phyloP scores from a whole-genome alignment of 2,888 invertebrate genomes.

The Hydraecia micacea region DNA sequence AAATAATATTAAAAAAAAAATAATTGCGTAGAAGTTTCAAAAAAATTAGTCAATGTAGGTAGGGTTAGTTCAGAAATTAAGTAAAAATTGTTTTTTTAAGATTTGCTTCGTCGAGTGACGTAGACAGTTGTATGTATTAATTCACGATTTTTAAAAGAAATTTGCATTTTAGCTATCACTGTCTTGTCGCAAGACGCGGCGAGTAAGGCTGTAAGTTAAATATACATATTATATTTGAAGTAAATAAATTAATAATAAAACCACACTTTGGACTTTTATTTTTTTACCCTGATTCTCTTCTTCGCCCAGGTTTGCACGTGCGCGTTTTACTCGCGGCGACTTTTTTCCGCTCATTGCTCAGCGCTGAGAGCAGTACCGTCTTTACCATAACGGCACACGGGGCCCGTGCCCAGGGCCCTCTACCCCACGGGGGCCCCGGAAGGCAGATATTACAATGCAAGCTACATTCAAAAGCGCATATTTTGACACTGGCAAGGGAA shows the following conservation, averaged over 20 bases:
- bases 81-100: constrained; percentile 78
- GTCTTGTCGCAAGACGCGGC: constrained; percentile 64
- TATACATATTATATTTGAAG: constrained; percentile 90
- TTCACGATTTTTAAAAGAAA: constrained; percentile 65
- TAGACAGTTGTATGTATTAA: constrained; percentile 66
- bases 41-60: constrained; percentile 70
- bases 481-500: no score
- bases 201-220: constrained; percentile 89
- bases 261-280: constrained; percentile 71
- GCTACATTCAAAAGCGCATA: no score
- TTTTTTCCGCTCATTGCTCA: no score
- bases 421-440: no score
- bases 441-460: no score
- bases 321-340: no score
- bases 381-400: no score
- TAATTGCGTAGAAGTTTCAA: constrained; percentile 68
- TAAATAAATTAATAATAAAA: constrained; percentile 90
- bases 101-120: constrained; percentile 76
- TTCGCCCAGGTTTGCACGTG: background rate
- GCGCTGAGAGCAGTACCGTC: no score
- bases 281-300: constrained; percentile 12
- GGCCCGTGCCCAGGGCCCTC: no score
- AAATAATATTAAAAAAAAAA: constrained; percentile 72
- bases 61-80: constrained; percentile 69
- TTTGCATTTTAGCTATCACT: constrained; percentile 65